Evolutionary conservation across 2,113 vertebrate genomes (phyloP).

Genomic region (Promerops cafer): DNA sequence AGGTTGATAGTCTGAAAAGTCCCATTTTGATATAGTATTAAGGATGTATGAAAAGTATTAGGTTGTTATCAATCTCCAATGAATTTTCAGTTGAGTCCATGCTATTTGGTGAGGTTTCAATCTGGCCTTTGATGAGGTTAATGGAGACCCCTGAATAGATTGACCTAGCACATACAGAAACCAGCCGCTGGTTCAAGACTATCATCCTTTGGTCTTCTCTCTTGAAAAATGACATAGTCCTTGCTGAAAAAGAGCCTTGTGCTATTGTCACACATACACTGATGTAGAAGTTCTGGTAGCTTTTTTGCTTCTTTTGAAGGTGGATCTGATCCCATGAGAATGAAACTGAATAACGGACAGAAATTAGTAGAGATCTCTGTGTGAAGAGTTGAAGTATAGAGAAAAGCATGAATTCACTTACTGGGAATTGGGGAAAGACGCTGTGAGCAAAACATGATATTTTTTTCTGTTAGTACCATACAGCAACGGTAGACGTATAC

Average conservation of each 20-base stretch:
- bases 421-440: neutral
- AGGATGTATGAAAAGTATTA: neutral
- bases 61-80: neutral
- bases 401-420: neutral
- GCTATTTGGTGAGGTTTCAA: neutral
- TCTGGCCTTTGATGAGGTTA: neutral
- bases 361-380: neutral
- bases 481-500: neutral
- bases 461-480: neutral
- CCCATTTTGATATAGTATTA: neutral
- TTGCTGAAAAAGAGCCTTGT: neutral
- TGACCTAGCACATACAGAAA: neutral
- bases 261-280: neutral
- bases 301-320: neutral
- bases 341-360: neutral
- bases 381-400: neutral
- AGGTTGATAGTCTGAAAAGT: neutral
- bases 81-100: neutral
- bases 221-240: neutral
- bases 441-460: neutral
- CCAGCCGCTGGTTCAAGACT: rapidly evolving
- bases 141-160: neutral
- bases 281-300: neutral
- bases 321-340: neutral
- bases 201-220: neutral